Evolutionary conservation across 1,140 invertebrate genomes (phyloP).

Genomic region (Macrotrachela quadricornifera): DNA sequence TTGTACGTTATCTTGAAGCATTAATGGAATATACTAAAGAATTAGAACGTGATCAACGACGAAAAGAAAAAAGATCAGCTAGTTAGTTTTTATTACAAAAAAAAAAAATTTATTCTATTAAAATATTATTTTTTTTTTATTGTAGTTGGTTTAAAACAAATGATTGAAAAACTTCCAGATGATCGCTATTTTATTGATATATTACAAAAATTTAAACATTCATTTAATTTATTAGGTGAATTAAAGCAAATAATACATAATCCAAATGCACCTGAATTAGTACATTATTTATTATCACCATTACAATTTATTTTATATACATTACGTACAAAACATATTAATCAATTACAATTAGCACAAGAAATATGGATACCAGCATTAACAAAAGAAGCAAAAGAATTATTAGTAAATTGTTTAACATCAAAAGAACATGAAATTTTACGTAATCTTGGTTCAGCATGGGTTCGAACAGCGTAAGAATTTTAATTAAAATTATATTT

Average conservation of each 20-base stretch:
- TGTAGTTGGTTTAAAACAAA: too few species aligned
- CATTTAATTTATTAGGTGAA: constrained; percentile 85
- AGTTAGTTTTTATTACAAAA: neutral
- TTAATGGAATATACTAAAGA: constrained; percentile 79
- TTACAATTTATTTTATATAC: constrained; percentile 73
- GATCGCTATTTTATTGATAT: constrained; percentile 90
- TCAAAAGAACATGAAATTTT: constrained; percentile 93
- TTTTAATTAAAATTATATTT: neutral
- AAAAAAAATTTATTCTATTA: neutral
- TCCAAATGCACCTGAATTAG: constrained; percentile 89
- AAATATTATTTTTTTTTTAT: too few species aligned
- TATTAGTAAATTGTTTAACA: constrained; percentile 83
- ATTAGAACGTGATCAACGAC: constrained; percentile 47
- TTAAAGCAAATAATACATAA: constrained; percentile 91
- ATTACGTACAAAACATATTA: too few species aligned
- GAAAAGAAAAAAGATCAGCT: constrained; percentile 36
- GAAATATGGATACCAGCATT: constrained; percentile 43
- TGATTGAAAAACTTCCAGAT: constrained; percentile 50
- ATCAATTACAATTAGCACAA: neutral
- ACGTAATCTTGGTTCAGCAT: constrained; percentile 79
- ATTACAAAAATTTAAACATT: constrained; percentile 94
- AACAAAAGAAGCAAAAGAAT: constrained; percentile 73
- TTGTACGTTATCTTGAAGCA: constrained; percentile 82
- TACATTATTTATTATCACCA: constrained; percentile 94
- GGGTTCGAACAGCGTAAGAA: constrained; percentile 54